These are phyloP conservation scores for Gadopsis marmoratus DNA, from an alignment of 2,797 vertebrate species.

Conservation along the genomic window DNA sequence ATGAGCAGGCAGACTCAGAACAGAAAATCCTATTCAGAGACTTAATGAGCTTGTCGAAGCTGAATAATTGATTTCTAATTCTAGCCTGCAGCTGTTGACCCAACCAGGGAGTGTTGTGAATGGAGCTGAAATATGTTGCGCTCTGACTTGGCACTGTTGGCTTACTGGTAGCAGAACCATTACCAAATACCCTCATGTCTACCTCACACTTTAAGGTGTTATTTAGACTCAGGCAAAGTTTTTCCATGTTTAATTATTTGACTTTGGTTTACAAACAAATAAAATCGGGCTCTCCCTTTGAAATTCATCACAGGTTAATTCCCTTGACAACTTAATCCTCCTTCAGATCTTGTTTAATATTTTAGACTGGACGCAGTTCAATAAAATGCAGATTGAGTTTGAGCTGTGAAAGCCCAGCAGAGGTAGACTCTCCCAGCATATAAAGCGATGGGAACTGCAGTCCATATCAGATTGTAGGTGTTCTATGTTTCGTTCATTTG, in stretches of 20 bases:
- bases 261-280: slow-evolving; percentile 39
- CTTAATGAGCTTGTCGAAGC: slow-evolving; percentile 87
- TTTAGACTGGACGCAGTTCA: slow-evolving; percentile 51
- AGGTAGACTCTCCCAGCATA: slow-evolving; percentile 65
- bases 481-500: slow-evolving; percentile 79
- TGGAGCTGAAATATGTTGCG: slow-evolving; percentile 81
- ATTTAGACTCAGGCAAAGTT: slow-evolving; percentile 47
- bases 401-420: slow-evolving; percentile 50
- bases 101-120: slow-evolving; percentile 81
- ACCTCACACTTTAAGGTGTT: slow-evolving; percentile 55
- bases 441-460: slow-evolving; percentile 60
- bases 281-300: slow-evolving; percentile 30
- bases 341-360: slow-evolving; percentile 62
- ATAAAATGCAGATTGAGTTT: slow-evolving; percentile 56
- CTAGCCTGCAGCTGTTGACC: slow-evolving; percentile 86
- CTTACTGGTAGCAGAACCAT: slow-evolving; percentile 61
- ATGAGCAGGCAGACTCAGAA: slow-evolving; percentile 81
- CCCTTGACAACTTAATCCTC: slow-evolving; percentile 65
- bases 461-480: slow-evolving; percentile 78
- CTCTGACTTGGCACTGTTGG: slow-evolving; percentile 72
- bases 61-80: slow-evolving; percentile 88
- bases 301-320: slow-evolving; percentile 54
- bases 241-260: slow-evolving; percentile 47
- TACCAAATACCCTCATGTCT: slow-evolving; percentile 56
- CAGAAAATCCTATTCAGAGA: slow-evolving; percentile 84